phyloP scores from a whole-genome alignment of 2,888 invertebrate genomes.

The Endotricha flammealis region DNA sequence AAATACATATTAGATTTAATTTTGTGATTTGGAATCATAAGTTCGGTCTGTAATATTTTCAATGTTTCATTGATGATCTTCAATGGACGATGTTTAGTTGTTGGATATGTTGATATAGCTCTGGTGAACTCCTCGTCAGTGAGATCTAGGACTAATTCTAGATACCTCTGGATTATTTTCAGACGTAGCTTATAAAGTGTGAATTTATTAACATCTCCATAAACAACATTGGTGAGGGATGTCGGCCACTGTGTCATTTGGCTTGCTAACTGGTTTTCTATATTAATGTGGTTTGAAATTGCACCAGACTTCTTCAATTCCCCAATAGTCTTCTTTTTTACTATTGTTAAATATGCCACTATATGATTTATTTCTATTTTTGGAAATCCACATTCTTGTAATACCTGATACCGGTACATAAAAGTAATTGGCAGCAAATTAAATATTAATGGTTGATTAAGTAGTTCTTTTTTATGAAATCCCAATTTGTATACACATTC shows the following conservation, averaged over 20 bases:
- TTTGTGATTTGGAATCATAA: constrained; percentile 55
- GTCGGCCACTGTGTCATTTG: constrained; percentile 70
- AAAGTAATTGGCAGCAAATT: constrained; percentile 55
- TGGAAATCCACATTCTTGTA: constrained; percentile 60
- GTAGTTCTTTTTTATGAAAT: constrained; percentile 35
- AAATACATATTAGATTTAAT: constrained; percentile 65
- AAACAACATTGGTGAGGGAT: constrained; percentile 58
- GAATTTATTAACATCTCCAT: constrained; percentile 45
- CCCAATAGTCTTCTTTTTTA: constrained; percentile 50
- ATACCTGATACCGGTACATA: constrained; percentile 51
- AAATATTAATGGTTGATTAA: constrained; percentile 52
- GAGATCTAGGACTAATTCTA: constrained; percentile 60
- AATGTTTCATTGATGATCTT: constrained; percentile 56
- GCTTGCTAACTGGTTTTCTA: constrained; percentile 62
- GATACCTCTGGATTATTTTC: constrained; percentile 63
- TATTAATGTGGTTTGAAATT: constrained; percentile 40
- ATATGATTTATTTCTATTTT: constrained; percentile 37
- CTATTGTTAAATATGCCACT: constrained; percentile 43
- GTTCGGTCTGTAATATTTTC: constrained; percentile 46
- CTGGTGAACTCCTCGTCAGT: constrained; percentile 53
- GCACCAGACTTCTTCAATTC: constrained; percentile 43
- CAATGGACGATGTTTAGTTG: constrained; percentile 64
- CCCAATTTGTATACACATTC: constrained; percentile 47
- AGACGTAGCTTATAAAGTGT: constrained; percentile 50
- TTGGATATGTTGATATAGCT: constrained; percentile 61